These are phyloP conservation scores for Caenorhabditis sp. DNA, from an alignment of 2,888 invertebrate species.

Conservation along the genomic window DNA sequence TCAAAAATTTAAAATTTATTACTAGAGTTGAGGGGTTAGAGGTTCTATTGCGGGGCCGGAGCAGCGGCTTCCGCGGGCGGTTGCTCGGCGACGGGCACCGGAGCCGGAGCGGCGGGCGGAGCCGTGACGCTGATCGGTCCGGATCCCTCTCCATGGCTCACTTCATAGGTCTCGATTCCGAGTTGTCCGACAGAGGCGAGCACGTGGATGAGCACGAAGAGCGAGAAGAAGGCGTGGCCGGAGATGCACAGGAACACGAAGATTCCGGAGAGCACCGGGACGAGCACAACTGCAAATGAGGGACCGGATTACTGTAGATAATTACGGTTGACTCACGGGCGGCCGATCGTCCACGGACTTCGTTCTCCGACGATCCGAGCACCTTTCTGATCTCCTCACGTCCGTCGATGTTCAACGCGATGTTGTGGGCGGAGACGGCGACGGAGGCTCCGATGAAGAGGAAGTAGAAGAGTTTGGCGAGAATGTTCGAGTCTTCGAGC, in stretches of 20 bases:
- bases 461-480: conserved; percentile 41
- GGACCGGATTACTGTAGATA: too few species aligned
- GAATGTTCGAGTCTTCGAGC: conserved; percentile 20
- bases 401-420: conserved; percentile 37
- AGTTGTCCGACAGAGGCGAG: conserved; percentile 40
- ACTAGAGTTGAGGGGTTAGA: background rate
- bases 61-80: too few species aligned
- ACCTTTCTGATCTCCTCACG: conserved; percentile 43
- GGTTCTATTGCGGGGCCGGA: background rate
- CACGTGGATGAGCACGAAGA: conserved; percentile 50
- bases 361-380: conserved; percentile 12
- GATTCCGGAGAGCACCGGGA: conserved; percentile 22
- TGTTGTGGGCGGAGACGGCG: conserved; percentile 26
- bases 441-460: conserved; percentile 21
- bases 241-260: conserved; percentile 47
- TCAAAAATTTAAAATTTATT: too few species aligned
- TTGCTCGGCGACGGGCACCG: background rate
- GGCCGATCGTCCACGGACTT: conserved; percentile 32
- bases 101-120: background rate
- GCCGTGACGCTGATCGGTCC: too few species aligned
- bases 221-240: conserved; percentile 39
- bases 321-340: conserved; percentile 23
- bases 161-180: conserved; percentile 48
- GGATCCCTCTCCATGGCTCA: conserved; percentile 9
- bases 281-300: conserved; percentile 25